Conservation (phyloP, 2,797 vertebrate species). For the Pagetopsis macropterus region DNA sequence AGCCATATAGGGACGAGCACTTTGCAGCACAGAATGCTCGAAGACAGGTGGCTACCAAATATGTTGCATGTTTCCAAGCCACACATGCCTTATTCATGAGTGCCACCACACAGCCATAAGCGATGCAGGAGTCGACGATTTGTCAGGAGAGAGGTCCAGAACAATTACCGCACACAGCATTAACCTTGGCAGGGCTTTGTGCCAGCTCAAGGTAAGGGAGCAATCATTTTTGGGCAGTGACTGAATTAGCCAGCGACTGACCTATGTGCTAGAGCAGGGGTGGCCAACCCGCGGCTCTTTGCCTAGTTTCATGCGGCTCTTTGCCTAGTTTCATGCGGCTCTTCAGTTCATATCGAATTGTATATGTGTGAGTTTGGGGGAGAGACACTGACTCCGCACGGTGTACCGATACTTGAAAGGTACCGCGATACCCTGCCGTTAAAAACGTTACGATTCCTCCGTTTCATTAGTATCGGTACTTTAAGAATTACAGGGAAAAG, state of each 20-base stretch:
- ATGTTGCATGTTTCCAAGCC: conserved; percentile 67
- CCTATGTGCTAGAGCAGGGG: conserved; percentile 45
- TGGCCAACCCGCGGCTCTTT: too few relatives aligned
- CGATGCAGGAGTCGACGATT: conserved; percentile 65
- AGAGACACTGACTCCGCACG: too few relatives aligned
- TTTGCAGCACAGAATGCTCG: conserved; percentile 49
- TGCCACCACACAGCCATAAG: conserved; percentile 57
- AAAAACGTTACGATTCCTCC: too few relatives aligned
- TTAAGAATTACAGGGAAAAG: too few relatives aligned
- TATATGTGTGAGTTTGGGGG: too few relatives aligned
- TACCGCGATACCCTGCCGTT: too few relatives aligned
- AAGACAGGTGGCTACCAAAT: conserved; percentile 76
- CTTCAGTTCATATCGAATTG: too few relatives aligned
- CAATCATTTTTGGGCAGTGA: conserved; percentile 71
- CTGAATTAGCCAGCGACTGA: conserved; percentile 73
- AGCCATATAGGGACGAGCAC: conserved; percentile 30
- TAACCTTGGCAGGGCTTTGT: conserved; percentile 79
- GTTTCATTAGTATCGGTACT: too few relatives aligned
- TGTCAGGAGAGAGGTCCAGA: conserved; percentile 70
- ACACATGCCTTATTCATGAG: conserved; percentile 81
- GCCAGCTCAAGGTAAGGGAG: conserved; percentile 79
- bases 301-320: too few relatives aligned
- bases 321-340: too few relatives aligned
- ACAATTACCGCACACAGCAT: conserved; percentile 77
- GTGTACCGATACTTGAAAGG: too few relatives aligned